phyloP scores from a whole-genome alignment of 2,888 invertebrate species.

The Frankliniella fusca region DNA sequence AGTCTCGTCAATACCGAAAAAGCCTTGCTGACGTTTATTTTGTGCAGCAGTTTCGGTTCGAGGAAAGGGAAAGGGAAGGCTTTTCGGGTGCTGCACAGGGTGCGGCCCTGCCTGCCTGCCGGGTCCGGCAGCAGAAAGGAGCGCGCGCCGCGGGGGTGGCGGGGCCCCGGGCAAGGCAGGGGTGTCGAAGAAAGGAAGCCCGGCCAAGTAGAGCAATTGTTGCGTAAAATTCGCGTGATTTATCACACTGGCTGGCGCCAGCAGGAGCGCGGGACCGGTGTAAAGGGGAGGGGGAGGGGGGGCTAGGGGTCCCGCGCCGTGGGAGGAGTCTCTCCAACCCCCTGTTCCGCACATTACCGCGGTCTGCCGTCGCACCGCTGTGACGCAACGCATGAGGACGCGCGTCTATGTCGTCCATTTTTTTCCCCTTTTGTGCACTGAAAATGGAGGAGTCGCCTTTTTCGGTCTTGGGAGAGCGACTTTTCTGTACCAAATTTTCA shows the following conservation, averaged over 20 bases:
- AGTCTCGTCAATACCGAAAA: no score
- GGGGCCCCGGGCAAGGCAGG: neutral
- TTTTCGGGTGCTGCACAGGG: neutral
- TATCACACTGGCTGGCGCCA: conserved; percentile 12
- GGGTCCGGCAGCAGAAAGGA: no score
- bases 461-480: no score
- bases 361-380: no score
- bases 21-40: no score
- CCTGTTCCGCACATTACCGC: no score
- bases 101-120: neutral
- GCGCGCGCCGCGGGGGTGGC: no score
- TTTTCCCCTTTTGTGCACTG: no score
- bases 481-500: no score
- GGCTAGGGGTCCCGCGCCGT: neutral
- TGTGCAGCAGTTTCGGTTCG: neutral
- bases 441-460: no score
- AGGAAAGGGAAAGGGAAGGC: neutral
- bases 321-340: neutral
- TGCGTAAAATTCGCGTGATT: conserved; percentile 26
- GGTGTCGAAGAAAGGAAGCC: neutral
- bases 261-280: neutral
- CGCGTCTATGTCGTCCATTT: no score
- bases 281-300: neutral
- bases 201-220: conserved; percentile 13
- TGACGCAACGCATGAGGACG: no score